Evolutionary conservation across 2,888 invertebrate species (phyloP).

Genomic region (Tryphoninae sp.): DNA sequence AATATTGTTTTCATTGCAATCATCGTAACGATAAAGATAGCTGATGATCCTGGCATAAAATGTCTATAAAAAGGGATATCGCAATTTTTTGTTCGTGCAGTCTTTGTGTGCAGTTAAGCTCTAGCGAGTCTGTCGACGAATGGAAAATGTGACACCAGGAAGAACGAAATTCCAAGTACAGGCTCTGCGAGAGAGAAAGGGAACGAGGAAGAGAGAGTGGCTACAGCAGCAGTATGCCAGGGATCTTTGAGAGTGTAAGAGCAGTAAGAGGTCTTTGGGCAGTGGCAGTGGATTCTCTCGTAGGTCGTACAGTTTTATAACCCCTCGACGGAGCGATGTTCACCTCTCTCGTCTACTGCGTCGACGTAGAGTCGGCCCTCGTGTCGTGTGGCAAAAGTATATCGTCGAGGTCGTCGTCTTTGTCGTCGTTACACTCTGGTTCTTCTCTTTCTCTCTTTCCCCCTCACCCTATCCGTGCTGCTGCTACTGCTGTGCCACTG

Average conservation of each 20-base stretch:
- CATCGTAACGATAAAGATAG: not conserved
- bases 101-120: constrained; percentile 7
- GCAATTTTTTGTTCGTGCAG: not conserved
- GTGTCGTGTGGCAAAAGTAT: constrained; percentile 33
- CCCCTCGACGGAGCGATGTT: constrained; percentile 54
- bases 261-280: constrained; percentile 37
- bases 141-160: constrained; percentile 39
- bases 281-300: constrained; percentile 52
- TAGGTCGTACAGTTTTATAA: constrained; percentile 62
- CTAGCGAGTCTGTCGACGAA: constrained; percentile 6
- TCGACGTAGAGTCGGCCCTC: not conserved
- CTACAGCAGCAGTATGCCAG: constrained; percentile 19
- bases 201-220: constrained; percentile 2
- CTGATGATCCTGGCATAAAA: not conserved
- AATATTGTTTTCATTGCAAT: not conserved
- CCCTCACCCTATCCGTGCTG: not conserved
- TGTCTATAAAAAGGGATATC: not conserved
- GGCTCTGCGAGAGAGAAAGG: not conserved
- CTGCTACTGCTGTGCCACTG: constrained; percentile 45
- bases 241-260: constrained; percentile 43
- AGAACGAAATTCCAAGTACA: constrained; percentile 28
- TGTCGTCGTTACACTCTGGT: constrained; percentile 40
- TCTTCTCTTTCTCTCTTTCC: not conserved
- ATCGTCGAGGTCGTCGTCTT: constrained; percentile 52
- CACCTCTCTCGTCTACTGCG: constrained; percentile 26